Conservation (phyloP, 1,140 invertebrate species). For the Andricus grossulariae region DNA sequence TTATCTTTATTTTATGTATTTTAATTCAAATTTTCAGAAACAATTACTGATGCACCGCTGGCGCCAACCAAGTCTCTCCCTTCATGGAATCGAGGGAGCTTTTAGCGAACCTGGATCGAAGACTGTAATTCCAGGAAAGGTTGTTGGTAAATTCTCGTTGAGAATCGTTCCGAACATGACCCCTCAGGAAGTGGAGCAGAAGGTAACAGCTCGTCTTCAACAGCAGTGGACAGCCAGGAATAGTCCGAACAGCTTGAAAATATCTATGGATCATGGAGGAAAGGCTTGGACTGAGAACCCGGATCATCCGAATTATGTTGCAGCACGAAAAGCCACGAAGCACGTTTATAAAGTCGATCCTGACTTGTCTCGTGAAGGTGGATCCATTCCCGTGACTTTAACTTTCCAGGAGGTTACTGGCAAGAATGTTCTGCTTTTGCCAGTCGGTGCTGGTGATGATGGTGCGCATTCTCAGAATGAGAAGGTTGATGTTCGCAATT, state of each 20-base stretch:
- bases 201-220: slow-evolving; percentile 86
- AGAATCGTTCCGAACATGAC: slow-evolving; percentile 95
- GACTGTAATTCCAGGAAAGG: slow-evolving; percentile 96
- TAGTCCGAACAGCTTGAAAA: slow-evolving; percentile 91
- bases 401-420: slow-evolving; percentile 92
- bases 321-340: slow-evolving; percentile 90
- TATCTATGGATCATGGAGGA: slow-evolving; percentile 86
- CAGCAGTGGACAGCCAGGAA: slow-evolving; percentile 82
- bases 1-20: not conserved
- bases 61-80: slow-evolving; percentile 91
- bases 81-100: slow-evolving; percentile 96
- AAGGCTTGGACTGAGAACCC: slow-evolving; percentile 95
- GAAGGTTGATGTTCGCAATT: slow-evolving; percentile 94
- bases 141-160: slow-evolving; percentile 97
- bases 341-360: slow-evolving; percentile 94
- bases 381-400: slow-evolving; percentile 96
- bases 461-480: slow-evolving; percentile 99
- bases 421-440: slow-evolving; percentile 94
- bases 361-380: slow-evolving; percentile 96
- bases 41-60: slow-evolving; percentile 90
- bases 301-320: slow-evolving; percentile 93
- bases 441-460: slow-evolving; percentile 94
- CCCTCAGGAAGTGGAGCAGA: slow-evolving; percentile 84
- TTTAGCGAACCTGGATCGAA: slow-evolving; percentile 94
- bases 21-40: slow-evolving; percentile 15